These are phyloP conservation scores for Dorcus hopei DNA, from an alignment of 2,888 invertebrate species.

Conservation along the genomic window DNA sequence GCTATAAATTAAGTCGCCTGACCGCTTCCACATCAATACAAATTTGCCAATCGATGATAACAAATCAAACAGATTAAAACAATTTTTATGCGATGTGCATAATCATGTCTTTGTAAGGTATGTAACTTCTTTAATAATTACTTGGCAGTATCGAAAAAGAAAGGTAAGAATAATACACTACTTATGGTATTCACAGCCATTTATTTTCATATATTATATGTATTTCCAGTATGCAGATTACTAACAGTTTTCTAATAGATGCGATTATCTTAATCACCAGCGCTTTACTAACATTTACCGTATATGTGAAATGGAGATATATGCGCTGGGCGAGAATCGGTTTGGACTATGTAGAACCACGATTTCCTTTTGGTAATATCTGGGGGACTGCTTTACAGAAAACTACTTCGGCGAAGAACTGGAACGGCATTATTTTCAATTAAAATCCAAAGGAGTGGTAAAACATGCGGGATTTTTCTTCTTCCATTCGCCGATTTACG, in stretches of 20 bases:
- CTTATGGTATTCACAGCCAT: conserved; percentile 40
- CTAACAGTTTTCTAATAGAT: neutral
- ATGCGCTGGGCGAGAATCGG: too few relatives aligned
- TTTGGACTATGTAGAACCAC: neutral
- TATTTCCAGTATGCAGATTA: neutral
- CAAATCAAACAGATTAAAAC: conserved; percentile 17
- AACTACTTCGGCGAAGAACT: neutral
- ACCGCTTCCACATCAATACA: too few relatives aligned
- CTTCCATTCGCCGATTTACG: conserved; percentile 19
- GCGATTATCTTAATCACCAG: neutral
- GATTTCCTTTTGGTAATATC: conserved; percentile 1
- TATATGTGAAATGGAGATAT: too few relatives aligned
- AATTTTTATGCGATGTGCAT: conserved; percentile 22
- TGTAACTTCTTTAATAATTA: conserved; percentile 22
- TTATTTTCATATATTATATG: neutral
- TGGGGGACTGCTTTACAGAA: neutral
- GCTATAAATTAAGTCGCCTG: too few relatives aligned
- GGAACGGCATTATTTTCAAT: conserved; percentile 14
- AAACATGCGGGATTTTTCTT: conserved; percentile 28
- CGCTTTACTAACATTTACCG: neutral
- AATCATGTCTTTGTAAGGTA: conserved; percentile 22
- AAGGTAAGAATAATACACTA: conserved; percentile 30
- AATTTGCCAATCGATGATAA: too few relatives aligned
- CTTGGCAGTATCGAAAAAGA: too few relatives aligned
- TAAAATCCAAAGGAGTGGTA: conserved; percentile 21